Base-by-base conservation (phyloP, 2,888 invertebrate species). In the Agrochola macilenta region DNA sequence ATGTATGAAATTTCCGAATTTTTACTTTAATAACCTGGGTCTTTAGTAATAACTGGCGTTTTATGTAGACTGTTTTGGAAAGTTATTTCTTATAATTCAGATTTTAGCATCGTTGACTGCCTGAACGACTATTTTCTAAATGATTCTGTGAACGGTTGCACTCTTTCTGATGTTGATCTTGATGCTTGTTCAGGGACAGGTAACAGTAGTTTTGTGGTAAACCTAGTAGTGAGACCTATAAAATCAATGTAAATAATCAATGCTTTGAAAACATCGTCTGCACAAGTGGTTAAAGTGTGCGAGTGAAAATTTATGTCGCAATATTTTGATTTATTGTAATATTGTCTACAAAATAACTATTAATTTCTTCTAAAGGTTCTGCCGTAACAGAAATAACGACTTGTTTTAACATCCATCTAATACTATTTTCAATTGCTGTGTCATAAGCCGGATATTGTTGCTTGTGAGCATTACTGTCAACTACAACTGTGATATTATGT, bases 1-100 rank as follows among this genome's bases (percentile, higher is more conserved):
- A 89, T 89, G 87, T 87, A 84, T 83, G 83, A 86, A 86, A 88
- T 90, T 86, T 90, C 87, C 87, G 87, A 88, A 83, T 72, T 83
- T 83, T 74, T 74, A 60, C 71, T 65, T 74, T 84, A 84, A 74
- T 85, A 75, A 78, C 64, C 64, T 61, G 69, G n/a, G n/a, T 69
- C 68, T 74, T 43, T 70, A 70, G 72, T 71, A 71, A 71, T 83
- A 84, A 63, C 65, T 81, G 71, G 52, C 66, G 74, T 75, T 80
- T 86, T 75, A 80, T 69, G 65, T 57, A 64, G 61, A 76, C 58
- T 63, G 69, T 74, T 72, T 71, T 70, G 65, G 74, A 85, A 84
- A 82, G 78, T 73, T 72, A 61, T 54, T 69, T 71, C 46, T 69
- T 70, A 35, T 30, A 68, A 63, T 35, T 72, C 46, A 30, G 65